Evolutionary conservation across 92 coral and sea anemone species (phyloP).

Genomic region (Palythoa caribaeorum): DNA sequence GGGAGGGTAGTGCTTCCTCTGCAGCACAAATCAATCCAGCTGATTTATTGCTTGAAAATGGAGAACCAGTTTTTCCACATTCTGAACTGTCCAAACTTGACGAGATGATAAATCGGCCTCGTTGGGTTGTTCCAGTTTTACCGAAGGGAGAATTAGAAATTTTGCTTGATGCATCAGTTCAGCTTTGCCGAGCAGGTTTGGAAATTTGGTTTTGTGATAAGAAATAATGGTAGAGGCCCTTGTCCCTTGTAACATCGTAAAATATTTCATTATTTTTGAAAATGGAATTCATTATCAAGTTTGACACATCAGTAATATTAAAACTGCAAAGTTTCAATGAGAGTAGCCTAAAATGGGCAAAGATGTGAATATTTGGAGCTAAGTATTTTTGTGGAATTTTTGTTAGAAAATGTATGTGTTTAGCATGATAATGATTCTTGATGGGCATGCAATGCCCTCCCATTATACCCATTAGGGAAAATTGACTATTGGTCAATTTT

Average conservation of each 20-base stretch:
- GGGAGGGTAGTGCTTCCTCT: conserved; percentile 46
- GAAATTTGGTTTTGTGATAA: neutral
- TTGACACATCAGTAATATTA: no score
- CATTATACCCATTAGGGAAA: no score
- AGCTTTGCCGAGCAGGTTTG: conserved; percentile 94
- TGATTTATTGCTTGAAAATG: conserved; percentile 82
- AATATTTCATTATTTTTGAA: no score
- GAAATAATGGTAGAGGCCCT: neutral
- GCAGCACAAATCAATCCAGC: conserved; percentile 65
- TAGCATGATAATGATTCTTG: no score
- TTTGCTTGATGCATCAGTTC: conserved; percentile 88
- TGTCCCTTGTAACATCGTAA: neutral
- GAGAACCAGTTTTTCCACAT: conserved; percentile 87
- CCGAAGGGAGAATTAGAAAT: conserved; percentile 99
- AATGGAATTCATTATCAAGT: no score
- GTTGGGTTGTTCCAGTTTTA: conserved; percentile 99
- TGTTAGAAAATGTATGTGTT: no score
- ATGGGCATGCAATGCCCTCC: no score
- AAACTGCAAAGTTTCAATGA: no score
- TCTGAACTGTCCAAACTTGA: conserved; percentile 95
- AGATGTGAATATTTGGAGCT: no score
- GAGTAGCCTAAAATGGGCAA: no score
- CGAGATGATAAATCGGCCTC: conserved; percentile 95
- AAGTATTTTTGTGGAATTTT: no score
- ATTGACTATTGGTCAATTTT: no score